phyloP scores from a whole-genome alignment of 2,888 invertebrate species.

The Peribatodes rhomboidaria region DNA sequence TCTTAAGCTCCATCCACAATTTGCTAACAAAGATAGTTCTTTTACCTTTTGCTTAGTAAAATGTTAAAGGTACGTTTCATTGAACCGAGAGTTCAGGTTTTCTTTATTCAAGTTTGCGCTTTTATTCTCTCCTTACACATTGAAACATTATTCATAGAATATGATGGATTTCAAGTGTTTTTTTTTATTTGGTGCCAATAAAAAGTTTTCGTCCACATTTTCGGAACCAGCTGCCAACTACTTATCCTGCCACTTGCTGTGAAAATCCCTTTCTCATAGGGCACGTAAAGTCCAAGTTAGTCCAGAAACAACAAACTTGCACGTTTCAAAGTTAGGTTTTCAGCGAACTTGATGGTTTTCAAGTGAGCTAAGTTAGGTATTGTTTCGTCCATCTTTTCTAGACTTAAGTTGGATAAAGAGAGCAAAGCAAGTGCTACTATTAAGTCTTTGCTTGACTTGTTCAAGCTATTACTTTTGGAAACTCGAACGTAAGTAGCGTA shows the following conservation, averaged over 20 bases:
- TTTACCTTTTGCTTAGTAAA: conserved; percentile 5
- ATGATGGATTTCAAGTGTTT: too few relatives aligned
- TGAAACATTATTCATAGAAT: too few relatives aligned
- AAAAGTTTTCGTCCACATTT: too few relatives aligned
- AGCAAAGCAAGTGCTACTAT: conserved; percentile 51
- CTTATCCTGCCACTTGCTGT: not conserved
- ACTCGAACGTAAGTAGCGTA: conserved; percentile 6
- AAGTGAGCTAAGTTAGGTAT: conserved; percentile 27
- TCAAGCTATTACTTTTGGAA: conserved; percentile 21
- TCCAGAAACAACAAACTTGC: conserved; percentile 6
- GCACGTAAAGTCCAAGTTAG: conserved; percentile 13
- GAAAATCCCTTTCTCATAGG: conserved; percentile 12
- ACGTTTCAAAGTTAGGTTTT: conserved; percentile 16
- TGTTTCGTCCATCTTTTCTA: conserved; percentile 37
- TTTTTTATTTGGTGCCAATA: too few relatives aligned
- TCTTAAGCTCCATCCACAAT: conserved; percentile 3
- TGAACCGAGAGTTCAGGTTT: conserved; percentile 4
- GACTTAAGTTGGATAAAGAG: conserved; percentile 39
- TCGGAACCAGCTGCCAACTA: not conserved
- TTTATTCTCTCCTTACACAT: not conserved
- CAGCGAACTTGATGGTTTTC: conserved; percentile 11
- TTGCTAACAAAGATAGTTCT: conserved; percentile 9
- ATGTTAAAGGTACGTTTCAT: conserved; percentile 9
- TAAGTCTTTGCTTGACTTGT: conserved; percentile 46
- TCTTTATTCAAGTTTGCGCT: not conserved